These are phyloP conservation scores for Leucophora obtusa DNA, from an alignment of 2,888 invertebrate species.

Conservation along the genomic window DNA sequence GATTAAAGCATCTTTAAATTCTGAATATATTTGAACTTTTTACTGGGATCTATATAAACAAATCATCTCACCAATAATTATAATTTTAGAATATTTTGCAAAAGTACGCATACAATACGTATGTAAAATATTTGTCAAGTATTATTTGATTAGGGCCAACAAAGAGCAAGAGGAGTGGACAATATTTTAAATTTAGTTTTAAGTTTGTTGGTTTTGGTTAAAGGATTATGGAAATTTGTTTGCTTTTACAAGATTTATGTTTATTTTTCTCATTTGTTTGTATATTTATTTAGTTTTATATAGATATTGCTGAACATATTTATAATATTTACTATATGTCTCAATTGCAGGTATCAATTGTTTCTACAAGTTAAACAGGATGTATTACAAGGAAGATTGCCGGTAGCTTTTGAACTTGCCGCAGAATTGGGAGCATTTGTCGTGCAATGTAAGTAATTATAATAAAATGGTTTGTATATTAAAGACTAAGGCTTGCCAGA, in stretches of 20 bases:
- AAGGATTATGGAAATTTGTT: conserved; percentile 23
- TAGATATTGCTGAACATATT: conserved; percentile 18
- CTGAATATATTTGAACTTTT: background rate
- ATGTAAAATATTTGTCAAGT: no score
- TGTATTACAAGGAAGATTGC: conserved; percentile 94
- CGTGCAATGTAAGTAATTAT: conserved; percentile 91
- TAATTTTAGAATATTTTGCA: background rate
- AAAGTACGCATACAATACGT: no score
- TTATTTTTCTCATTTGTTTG: conserved; percentile 8
- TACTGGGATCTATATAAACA: background rate
- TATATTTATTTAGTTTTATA: conserved; percentile 4
- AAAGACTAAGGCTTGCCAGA: no score
- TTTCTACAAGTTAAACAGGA: conserved; percentile 98
- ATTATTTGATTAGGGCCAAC: background rate
- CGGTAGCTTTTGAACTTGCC: conserved; percentile 93
- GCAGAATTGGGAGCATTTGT: conserved; percentile 95
- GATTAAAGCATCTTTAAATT: no score
- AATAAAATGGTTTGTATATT: background rate
- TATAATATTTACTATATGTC: conserved; percentile 53
- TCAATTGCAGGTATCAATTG: conserved; percentile 90
- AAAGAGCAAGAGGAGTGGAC: background rate
- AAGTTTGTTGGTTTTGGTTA: conserved; percentile 35
- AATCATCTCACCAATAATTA: background rate
- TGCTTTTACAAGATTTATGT: background rate
- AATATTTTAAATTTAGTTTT: conserved; percentile 16